These are phyloP conservation scores for Cygnus olor DNA, from an alignment of 2,797 vertebrate genomes.

Conservation along the genomic window DNA sequence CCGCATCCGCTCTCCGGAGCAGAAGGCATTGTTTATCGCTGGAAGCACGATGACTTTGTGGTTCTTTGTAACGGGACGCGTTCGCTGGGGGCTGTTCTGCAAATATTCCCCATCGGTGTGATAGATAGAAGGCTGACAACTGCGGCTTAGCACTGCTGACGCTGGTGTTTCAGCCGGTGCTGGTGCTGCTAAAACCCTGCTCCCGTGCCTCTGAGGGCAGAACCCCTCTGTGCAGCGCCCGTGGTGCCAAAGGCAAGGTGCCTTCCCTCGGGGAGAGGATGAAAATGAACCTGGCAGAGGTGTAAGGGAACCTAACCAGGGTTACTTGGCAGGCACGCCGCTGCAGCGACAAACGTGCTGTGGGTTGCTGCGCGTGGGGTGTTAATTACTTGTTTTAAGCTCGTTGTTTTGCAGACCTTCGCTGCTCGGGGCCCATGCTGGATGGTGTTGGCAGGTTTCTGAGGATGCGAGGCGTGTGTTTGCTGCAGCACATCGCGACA, in stretches of 20 bases:
- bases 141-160: not conserved
- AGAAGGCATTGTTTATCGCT: not conserved
- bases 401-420: not conserved
- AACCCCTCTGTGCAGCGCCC: accelerated
- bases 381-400: not conserved
- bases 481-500: not conserved
- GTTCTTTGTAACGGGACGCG: not conserved
- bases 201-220: not conserved
- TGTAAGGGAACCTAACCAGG: not conserved
- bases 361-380: not conserved
- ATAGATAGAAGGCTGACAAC: not conserved
- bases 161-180: too few relatives aligned
- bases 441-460: not conserved
- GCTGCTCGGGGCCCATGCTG: not conserved
- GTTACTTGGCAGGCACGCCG: not conserved
- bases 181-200: not conserved
- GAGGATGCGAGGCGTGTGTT: not conserved
- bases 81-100: not conserved
- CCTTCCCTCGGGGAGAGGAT: not conserved
- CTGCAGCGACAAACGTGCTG: not conserved
- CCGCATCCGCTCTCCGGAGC: not conserved
- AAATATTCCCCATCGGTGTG: not conserved
- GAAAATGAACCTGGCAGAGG: not conserved
- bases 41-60: not conserved
- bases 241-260: not conserved